Base-by-base conservation (phyloP, 1,140 invertebrate species). In the Cotesia vestalis region DNA sequence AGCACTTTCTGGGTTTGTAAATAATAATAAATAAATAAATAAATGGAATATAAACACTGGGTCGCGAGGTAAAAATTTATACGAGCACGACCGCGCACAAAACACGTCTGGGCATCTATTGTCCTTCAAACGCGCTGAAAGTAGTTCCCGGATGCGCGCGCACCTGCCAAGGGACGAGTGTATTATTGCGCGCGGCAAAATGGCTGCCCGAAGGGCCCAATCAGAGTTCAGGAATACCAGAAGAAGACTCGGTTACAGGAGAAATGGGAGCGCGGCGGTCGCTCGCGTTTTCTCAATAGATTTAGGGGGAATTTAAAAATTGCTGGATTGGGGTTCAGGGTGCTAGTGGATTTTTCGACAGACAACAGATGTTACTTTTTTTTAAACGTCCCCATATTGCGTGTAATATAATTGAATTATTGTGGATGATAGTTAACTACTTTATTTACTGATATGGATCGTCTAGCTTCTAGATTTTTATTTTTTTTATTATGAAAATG, bases 21-120 rank as follows among this genome's bases (percentile, higher is more conserved):
- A 27, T 27, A 27, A 27, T 27, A 60, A 69, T 38, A 61, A 64
- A 53, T 62, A 35, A 8, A 17, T 17, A 17, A 55, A 14, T 51
- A 14, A 17, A 36, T 57, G 71, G 72, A 62, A 73, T 73, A 81
- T 79, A 80, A 75, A 64, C 73, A 80, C 71, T 69, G 68, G 64
- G 73, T 74, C 64, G 52, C 64, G 52, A 40, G 11, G 4, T 57
- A 59, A 55, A 68, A 77, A 73, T 75, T 69, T 81, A 80, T 75
- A 83, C 81, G 80, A 83, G 73, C 84, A 81, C 82, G 82, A 80
- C 78, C 85, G 85, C 85, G 85, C 83, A 85, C 84, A 78, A 84
- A 85, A 83, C 84, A 86, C 85, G 82, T 86, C 85, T 86, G 82
- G 79, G 75, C 71, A 80, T 81, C 84, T 86, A 86, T 86, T 87